Percentiles rank a stretch among this genome's conserved stretches.
Evolutionary conservation across 2,113 vertebrate species (phyloP).

Genomic region (Chelonoidis abingdonii): DNA sequence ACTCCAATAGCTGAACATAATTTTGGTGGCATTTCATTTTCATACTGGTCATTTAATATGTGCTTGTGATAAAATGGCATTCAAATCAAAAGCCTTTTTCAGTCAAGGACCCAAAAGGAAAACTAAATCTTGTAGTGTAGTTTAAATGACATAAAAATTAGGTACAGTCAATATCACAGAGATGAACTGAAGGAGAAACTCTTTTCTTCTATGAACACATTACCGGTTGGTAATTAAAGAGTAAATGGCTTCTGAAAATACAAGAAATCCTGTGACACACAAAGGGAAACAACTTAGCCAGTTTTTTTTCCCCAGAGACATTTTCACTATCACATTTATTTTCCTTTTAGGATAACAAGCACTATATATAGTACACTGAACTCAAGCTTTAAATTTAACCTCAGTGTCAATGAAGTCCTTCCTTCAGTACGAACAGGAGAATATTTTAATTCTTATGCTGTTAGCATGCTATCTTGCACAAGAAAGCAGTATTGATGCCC

Average conservation of each 20-base stretch:
- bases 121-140: not conserved
- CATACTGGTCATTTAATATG: conserved; percentile 18
- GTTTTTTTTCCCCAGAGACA: fast-evolving
- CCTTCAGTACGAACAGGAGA: not conserved
- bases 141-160: not conserved
- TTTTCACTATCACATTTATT: not conserved
- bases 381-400: not conserved
- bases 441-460: conserved; percentile 33
- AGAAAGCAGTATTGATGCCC: conserved; percentile 26
- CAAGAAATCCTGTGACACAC: not conserved
- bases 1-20: conserved; percentile 45
- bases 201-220: not conserved
- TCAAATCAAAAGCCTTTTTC: conserved; percentile 38
- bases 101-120: not conserved
- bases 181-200: conserved; percentile 4
- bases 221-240: not conserved
- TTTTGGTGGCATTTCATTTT: conserved; percentile 61
- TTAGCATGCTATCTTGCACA: conserved; percentile 38
- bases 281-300: not conserved
- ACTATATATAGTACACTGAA: not conserved
- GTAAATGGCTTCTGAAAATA: not conserved
- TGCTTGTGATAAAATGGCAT: conserved; percentile 45
- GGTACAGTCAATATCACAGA: not conserved
- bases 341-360: conserved; percentile 13
- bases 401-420: not conserved